Percentiles rank a stretch among this genome's conserved stretches.
These are phyloP conservation scores for Steinernema carpocapsae DNA, from an alignment of 2,888 invertebrate genomes.

Conservation along the genomic window DNA sequence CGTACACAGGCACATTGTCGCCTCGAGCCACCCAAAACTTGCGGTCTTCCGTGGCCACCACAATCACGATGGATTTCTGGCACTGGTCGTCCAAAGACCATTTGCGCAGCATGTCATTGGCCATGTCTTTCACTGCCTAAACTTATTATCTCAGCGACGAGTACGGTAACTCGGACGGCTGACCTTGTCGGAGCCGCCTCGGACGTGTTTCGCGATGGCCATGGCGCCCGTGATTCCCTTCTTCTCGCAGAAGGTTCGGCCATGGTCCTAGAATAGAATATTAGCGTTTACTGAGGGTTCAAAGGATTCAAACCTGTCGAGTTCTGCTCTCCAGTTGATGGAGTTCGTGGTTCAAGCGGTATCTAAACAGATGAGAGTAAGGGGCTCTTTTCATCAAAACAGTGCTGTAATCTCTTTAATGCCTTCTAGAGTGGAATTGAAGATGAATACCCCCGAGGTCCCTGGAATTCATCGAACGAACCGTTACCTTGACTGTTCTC, in stretches of 20 bases:
- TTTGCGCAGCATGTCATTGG: constrained; percentile 58
- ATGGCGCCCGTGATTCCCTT: constrained; percentile 64
- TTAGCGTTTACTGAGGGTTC: background rate
- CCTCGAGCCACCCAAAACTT: constrained; percentile 66
- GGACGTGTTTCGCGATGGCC: constrained; percentile 59
- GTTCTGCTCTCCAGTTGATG: constrained; percentile 60
- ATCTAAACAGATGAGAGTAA: too few relatives aligned
- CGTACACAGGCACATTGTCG: constrained; percentile 60
- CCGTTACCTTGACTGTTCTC: constrained; percentile 55
- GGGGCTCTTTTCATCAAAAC: too few relatives aligned
- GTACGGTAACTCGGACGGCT: too few relatives aligned
- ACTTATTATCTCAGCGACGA: background rate
- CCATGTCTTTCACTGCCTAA: constrained; percentile 60
- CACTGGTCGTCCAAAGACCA: constrained; percentile 66
- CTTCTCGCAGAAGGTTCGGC: constrained; percentile 60
- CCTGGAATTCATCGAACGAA: too few relatives aligned
- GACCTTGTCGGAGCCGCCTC: constrained; percentile 59
- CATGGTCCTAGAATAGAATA: constrained; percentile 49
- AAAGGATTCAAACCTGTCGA: constrained; percentile 47
- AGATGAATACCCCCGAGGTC: too few relatives aligned
- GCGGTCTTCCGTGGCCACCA: constrained; percentile 61
- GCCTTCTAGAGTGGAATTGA: too few relatives aligned
- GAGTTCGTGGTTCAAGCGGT: constrained; percentile 63
- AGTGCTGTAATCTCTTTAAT: too few relatives aligned
- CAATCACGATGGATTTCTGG: constrained; percentile 58